These are phyloP conservation scores for Drosophila mauritiana DNA, from an alignment of 1,140 invertebrate species.

Conservation along the genomic window DNA sequence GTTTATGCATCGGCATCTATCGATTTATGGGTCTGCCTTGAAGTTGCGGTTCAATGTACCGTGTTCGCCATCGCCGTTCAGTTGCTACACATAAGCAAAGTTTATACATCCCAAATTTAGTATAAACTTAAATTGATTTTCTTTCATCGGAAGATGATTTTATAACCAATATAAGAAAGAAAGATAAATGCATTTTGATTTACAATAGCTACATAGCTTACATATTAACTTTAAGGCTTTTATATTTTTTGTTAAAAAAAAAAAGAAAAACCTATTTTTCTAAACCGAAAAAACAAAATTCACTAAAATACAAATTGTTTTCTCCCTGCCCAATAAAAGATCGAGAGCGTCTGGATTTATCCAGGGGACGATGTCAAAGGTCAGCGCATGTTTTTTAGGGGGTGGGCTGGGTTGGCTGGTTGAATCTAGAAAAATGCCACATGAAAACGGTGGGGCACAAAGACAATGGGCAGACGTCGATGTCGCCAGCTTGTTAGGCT, in stretches of 20 bases:
- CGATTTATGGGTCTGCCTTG: conserved; percentile 67
- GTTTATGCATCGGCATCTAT: conserved; percentile 54
- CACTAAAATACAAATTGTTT: neutral
- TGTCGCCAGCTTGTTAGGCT: conserved; percentile 69
- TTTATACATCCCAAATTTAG: neutral
- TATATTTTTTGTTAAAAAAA: neutral
- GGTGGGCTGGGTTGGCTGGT: conserved; percentile 51
- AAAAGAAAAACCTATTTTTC: neutral
- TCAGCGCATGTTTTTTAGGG: conserved; percentile 72
- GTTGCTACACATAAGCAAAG: neutral
- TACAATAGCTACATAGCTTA: no score
- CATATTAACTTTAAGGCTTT: no score
- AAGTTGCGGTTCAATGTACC: conserved; percentile 54
- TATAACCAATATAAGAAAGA: no score
- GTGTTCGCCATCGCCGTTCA: neutral
- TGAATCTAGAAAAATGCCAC: conserved; percentile 76
- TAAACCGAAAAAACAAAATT: neutral
- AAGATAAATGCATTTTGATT: no score
- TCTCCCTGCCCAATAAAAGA: conserved; percentile 2
- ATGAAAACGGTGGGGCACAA: conserved; percentile 26
- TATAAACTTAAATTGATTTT: no score
- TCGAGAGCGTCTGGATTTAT: neutral
- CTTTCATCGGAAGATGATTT: no score
- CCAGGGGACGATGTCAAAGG: conserved; percentile 65
- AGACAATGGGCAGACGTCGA: conserved; percentile 77